phyloP scores from a whole-genome alignment of 2,888 invertebrate species.

The Synanthedon tipuliformis region DNA sequence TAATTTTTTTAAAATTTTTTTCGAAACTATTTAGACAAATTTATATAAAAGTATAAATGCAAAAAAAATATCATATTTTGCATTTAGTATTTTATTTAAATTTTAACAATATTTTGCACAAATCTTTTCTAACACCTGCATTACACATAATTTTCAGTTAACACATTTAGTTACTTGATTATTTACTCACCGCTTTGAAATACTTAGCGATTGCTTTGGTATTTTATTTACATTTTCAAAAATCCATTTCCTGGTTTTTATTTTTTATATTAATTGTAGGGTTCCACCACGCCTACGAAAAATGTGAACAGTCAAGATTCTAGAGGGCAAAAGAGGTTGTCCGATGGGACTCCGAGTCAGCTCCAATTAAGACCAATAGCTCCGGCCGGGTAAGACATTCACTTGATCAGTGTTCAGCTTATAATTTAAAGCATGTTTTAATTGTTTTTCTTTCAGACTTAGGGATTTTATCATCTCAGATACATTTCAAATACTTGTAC shows the following conservation, averaged over 20 bases:
- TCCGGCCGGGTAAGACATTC: slow-evolving; percentile 48
- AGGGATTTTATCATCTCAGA: no score
- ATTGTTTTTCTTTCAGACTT: no score
- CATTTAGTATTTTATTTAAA: not conserved
- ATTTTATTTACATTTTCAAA: not conserved
- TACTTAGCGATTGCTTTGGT: not conserved
- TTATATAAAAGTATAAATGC: no score
- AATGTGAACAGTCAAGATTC: slow-evolving; percentile 37
- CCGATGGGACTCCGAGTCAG: slow-evolving; percentile 59
- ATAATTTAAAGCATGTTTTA: no score
- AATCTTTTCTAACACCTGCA: not conserved
- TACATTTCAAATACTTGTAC: no score
- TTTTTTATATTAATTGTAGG: slow-evolving; percentile 20
- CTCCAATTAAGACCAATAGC: slow-evolving; percentile 58
- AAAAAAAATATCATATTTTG: no score
- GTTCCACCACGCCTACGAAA: slow-evolving; percentile 40
- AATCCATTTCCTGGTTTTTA: not conserved
- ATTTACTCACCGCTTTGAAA: not conserved
- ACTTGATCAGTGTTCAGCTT: no score
- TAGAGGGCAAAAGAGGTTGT: slow-evolving; percentile 54
- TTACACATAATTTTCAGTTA: not conserved
- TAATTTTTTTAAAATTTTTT: no score
- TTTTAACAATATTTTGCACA: not conserved
- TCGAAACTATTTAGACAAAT: no score
- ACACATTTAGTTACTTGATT: not conserved